phyloP scores from a whole-genome alignment of 2,888 invertebrate genomes.

The Taenaris catops region DNA sequence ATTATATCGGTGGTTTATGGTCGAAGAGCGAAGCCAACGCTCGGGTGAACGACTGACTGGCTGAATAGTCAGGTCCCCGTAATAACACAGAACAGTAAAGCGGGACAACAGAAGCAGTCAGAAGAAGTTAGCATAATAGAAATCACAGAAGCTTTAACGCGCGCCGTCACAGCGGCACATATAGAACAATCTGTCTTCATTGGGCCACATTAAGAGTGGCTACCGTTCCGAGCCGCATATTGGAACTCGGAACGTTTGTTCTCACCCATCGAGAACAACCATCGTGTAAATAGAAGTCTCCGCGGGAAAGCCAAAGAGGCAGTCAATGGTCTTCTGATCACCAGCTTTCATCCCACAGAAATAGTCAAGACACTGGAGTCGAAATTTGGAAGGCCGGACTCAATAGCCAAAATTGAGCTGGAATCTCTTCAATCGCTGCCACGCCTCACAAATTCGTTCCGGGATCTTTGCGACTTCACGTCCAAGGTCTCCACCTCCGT shows the following conservation, averaged over 20 bases:
- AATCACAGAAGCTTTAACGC: conserved; percentile 1
- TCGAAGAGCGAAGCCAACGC: no score
- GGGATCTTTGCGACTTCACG: conserved; percentile 7
- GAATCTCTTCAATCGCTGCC: conserved; percentile 1
- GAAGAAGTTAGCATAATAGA: neutral
- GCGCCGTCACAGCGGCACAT: conserved; percentile 1
- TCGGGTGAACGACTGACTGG: no score
- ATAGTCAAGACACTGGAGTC: neutral
- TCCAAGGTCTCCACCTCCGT: conserved; percentile 1
- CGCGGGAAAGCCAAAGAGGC: conserved; percentile 3
- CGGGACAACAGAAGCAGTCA: no score
- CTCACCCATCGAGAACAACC: neutral
- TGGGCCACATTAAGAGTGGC: conserved; percentile 9
- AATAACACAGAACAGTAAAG: no score
- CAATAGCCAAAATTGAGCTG: conserved; percentile 4
- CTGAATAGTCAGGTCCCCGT: no score
- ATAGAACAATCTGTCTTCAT: conserved; percentile 2
- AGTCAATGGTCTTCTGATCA: conserved; percentile 5
- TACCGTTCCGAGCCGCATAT: conserved; percentile 5
- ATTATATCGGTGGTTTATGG: no score
- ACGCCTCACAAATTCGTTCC: conserved; percentile 4
- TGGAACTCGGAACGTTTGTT: conserved; percentile 3
- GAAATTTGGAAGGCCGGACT: conserved; percentile 5
- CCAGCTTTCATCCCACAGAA: conserved; percentile 6
- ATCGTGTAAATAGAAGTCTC: neutral